phyloP scores from a whole-genome alignment of 2,888 invertebrate genomes.

The Cryptophagus acutangulus region DNA sequence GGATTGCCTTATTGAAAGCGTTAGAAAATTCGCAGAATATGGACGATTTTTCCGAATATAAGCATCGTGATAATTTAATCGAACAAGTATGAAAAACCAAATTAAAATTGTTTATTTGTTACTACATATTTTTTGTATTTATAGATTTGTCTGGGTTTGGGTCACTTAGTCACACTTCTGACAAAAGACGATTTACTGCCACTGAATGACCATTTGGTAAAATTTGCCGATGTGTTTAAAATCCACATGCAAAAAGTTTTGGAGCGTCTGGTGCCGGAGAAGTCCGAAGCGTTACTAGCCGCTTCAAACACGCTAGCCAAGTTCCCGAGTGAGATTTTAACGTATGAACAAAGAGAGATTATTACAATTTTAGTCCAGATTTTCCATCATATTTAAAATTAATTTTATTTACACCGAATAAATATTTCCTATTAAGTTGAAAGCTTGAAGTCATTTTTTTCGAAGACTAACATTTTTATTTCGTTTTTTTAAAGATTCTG shows the following conservation, averaged over 20 bases:
- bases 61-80: slow-evolving; percentile 78
- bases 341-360: too few species aligned
- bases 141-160: slow-evolving; percentile 68
- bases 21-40: slow-evolving; percentile 74
- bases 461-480: too few species aligned
- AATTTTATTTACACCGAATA: too few species aligned
- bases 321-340: too few species aligned
- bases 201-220: slow-evolving; percentile 51
- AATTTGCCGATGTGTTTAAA: slow-evolving; percentile 47
- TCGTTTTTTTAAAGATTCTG: too few species aligned
- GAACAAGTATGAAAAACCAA: slow-evolving; percentile 60
- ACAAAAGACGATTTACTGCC: slow-evolving; percentile 55
- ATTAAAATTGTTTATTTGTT: neutral
- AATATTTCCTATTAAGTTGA: too few species aligned
- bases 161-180: slow-evolving; percentile 63
- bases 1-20: slow-evolving; percentile 68
- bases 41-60: slow-evolving; percentile 77
- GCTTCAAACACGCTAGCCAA: slow-evolving; percentile 34
- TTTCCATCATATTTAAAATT: too few species aligned
- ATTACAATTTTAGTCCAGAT: too few species aligned
- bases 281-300: slow-evolving; percentile 38
- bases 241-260: slow-evolving; percentile 43
- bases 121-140: slow-evolving; percentile 35
- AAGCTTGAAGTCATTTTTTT: too few species aligned
- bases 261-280: slow-evolving; percentile 47